A percentile compares a stretch with the other conserved stretches of the same genome.
Evolutionary conservation across 2,113 vertebrate genomes (phyloP).

Genomic region (Oriolus oriolus): DNA sequence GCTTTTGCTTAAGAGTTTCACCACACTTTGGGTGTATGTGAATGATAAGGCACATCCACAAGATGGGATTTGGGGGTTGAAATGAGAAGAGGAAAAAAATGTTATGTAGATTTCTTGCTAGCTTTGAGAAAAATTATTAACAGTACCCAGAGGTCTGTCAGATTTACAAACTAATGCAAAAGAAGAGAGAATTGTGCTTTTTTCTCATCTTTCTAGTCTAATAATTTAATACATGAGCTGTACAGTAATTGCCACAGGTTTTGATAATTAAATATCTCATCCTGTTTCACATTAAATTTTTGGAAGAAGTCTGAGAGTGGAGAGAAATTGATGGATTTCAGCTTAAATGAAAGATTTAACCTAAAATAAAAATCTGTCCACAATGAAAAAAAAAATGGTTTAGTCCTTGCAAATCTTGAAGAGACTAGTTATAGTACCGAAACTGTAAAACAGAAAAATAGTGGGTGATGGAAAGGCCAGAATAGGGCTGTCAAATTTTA

Average conservation of each 20-base stretch:
- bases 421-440: neutral
- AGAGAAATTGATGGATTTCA: neutral
- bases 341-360: neutral
- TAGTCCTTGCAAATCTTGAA: neutral
- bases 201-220: neutral
- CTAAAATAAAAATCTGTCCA: neutral
- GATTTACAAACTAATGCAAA: neutral
- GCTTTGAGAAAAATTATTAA: neutral
- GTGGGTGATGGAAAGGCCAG: conserved; percentile 33
- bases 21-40: neutral
- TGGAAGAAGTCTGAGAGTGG: neutral
- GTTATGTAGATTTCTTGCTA: neutral
- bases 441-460: conserved; percentile 19
- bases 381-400: neutral
- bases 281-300: neutral
- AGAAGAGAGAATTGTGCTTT: neutral
- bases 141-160: neutral
- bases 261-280: neutral
- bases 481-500: conserved; percentile 50
- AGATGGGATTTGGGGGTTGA: neutral
- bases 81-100: neutral
- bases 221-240: neutral
- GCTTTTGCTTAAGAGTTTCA: neutral
- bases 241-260: neutral
- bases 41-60: neutral